Base-by-base conservation (phyloP, 2,113 vertebrate species). In the Hippocampus guttulatus region DNA sequence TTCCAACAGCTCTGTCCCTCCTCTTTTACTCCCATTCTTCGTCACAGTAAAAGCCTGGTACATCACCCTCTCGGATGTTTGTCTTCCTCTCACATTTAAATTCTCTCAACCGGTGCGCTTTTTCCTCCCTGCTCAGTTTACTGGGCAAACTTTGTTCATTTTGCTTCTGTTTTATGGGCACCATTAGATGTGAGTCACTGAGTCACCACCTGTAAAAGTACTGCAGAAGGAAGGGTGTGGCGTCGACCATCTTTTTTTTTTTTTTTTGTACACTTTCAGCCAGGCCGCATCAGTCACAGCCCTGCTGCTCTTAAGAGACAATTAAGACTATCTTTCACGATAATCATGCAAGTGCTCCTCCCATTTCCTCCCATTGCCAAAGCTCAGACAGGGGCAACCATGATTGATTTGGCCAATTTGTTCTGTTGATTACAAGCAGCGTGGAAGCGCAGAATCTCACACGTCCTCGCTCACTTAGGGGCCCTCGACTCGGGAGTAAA, bases 351-450 rank as follows among this genome's bases (percentile, higher is more conserved):
- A 91, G 89, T 83, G 84, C 85, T 86, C 74, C 82, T 84, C 81
- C 83, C 75, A 30, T 84, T 83, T 68, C 52, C 74, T 40, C 40
- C n/a, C 3, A 45, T 21, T 64, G 68, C 49, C 68, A 63, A 77
- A 82, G 78, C 85, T 81, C 81, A 75, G 79, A 81, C 87, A 77
- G 84, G 81, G 85, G 84, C 75, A 73, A 82, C 85, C 82, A 64
- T 93, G 91, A 93, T 91, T 92, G 91, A 92, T 92, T 91, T 87
- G 88, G 91, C 82, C 90, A 92, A 92, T 92, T 92, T 92, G 91
- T 89, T 91, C 84, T 76, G 82, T 87, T 92, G 91, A 92, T 92
- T 92, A 91, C 82, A 64, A 90, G 82, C 83, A 40, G 81, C 81
- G 75, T 84, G 83, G 75, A 89, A 84, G 80, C 71, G 68, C 69